Conservation (phyloP, 2,113 vertebrate genomes). For the Strigops habroptila region DNA sequence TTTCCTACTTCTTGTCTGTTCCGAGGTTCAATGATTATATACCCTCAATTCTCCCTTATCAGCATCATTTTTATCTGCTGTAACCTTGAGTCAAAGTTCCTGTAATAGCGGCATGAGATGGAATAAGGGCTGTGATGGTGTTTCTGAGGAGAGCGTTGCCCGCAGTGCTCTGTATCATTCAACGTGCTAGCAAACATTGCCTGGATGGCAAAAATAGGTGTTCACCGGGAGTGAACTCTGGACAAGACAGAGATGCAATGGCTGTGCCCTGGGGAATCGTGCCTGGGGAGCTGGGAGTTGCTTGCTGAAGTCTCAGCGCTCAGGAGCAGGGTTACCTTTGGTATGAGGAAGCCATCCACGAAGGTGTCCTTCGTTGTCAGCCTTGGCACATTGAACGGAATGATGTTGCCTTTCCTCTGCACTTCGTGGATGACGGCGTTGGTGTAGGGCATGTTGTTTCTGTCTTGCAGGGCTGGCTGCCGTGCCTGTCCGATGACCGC, state of each 20-base stretch:
- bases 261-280: fast-evolving
- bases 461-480: constrained; percentile 73
- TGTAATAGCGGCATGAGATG: not conserved
- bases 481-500: constrained; percentile 59
- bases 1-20: not conserved
- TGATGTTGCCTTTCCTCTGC: constrained; percentile 79
- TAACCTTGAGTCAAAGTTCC: not conserved
- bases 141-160: fast-evolving
- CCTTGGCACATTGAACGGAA: constrained; percentile 76
- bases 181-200: fast-evolving
- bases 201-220: not conserved
- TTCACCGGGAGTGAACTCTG: not conserved
- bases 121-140: fast-evolving
- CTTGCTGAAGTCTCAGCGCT: not conserved
- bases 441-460: constrained; percentile 76
- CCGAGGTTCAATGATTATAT: not conserved
- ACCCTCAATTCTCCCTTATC: fast-evolving
- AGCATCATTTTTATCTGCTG: not conserved
- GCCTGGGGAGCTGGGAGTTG: not conserved
- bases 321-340: constrained; percentile 69
- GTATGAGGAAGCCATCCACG: constrained; percentile 75
- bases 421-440: constrained; percentile 85
- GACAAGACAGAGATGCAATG: not conserved
- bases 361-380: constrained; percentile 55
- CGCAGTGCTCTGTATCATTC: fast-evolving